These are phyloP conservation scores for Drosophila ochracea DNA, from an alignment of 2,888 invertebrate species.

Conservation along the genomic window DNA sequence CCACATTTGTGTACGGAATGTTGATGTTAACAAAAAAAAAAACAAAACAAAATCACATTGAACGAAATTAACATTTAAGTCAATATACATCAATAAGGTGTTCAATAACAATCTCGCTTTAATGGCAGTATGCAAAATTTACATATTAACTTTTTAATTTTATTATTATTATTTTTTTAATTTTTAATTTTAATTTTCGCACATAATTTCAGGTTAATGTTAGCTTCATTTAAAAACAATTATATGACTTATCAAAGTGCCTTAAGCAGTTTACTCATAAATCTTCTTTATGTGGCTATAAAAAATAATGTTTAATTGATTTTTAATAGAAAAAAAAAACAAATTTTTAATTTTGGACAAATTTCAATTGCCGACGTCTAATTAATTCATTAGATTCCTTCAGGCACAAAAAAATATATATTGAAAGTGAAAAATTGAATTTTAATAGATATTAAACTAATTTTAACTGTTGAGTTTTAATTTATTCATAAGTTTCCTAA, in stretches of 20 bases:
- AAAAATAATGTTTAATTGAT: background rate
- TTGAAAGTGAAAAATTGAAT: background rate
- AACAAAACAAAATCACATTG: background rate
- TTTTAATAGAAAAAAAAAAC: background rate
- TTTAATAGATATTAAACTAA: background rate
- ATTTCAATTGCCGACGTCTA: background rate
- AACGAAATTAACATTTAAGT: slow-evolving; percentile 5
- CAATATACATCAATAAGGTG: slow-evolving; percentile 27
- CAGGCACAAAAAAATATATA: background rate
- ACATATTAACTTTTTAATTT: background rate
- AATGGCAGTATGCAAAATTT: background rate
- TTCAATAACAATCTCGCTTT: slow-evolving; percentile 1
- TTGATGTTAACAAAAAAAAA: background rate
- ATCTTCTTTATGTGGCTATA: background rate
- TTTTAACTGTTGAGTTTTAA: background rate
- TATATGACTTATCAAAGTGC: background rate
- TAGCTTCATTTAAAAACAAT: background rate
- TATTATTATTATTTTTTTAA: background rate
- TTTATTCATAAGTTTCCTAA: background rate
- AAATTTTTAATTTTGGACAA: background rate
- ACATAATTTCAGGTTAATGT: background rate
- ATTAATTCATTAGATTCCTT: background rate
- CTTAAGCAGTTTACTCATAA: background rate
- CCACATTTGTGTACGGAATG: background rate
- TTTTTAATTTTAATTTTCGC: slow-evolving; percentile 1